A percentile compares a stretch with the other conserved stretches of the same genome.
phyloP scores from a whole-genome alignment of 2,113 vertebrate species.

The Tachysurus vachellii region DNA sequence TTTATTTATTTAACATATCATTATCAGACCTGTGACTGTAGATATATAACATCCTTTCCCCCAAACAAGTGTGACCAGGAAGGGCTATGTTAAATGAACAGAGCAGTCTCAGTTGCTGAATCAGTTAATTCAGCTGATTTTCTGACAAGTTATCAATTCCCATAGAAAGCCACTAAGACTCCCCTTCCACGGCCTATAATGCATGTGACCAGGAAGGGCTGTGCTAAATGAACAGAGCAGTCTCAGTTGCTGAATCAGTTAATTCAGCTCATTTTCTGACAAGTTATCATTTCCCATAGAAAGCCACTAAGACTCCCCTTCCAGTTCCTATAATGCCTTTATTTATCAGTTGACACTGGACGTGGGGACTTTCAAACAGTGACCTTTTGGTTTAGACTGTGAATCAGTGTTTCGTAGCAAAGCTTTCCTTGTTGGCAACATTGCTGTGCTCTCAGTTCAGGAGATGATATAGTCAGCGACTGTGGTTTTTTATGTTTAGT shows the following conservation, averaged over 20 bases:
- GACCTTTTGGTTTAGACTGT: neutral
- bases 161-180: neutral
- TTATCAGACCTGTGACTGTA: neutral
- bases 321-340: neutral
- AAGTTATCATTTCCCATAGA: neutral
- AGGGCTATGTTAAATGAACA: neutral
- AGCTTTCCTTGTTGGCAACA: neutral
- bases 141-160: neutral
- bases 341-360: neutral
- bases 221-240: neutral
- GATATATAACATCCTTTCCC: neutral
- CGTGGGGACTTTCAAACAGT: neutral
- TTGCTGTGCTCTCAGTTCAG: neutral
- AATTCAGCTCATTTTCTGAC: neutral
- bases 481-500: neutral
- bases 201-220: neutral
- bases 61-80: neutral
- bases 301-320: neutral
- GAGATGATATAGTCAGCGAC: neutral
- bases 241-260: neutral
- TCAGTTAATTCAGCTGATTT: neutral
- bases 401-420: neutral
- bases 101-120: neutral
- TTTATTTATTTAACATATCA: neutral
- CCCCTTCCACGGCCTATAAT: neutral